Base-by-base conservation (phyloP, 1,140 invertebrate genomes). In the Ceratosolen fusciceps region DNA sequence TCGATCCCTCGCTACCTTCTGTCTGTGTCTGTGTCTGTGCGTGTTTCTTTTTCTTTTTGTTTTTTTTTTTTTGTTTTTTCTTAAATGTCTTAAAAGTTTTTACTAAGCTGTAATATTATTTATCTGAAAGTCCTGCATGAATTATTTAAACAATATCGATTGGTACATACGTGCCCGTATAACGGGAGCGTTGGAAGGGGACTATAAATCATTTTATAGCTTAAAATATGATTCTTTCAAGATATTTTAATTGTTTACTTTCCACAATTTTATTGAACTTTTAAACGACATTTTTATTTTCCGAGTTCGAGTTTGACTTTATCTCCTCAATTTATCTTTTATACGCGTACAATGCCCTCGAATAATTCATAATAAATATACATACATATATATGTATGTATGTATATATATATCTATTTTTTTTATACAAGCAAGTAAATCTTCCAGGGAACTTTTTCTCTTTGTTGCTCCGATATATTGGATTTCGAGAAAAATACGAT, bases 321-420 rank as follows among this genome's bases (percentile, higher is more conserved):
- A 58, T 58, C 54, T 58, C 24, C 1, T 60, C 29, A 16, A 60
- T 60, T 60, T 60, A 60, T 60, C 58, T 29, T 26, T 60, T 31
- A 16, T 34, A 31, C 58, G 29, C 58, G 58, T 31, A 31, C 14
- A 60, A 34, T 34, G 29, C 29, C 14, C 58, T 60, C 29, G 19
- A 60, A 60, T 8, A 65, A 65, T 65, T 65, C 34, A 65, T 3
- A 37, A 52, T n/a, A 72, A 72, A 37, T 52, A 34, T 54, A 52
- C 34, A 21, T 29, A 16, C 19, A 29, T 4, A 62, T n/a, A n/a
- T n/a, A n/a, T n/a, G n/a, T n/a, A n/a, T n/a, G n/a, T n/a, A n/a
- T n/a, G n/a, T n/a, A n/a, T n/a, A n/a, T n/a, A n/a, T n/a, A n/a
- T n/a, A n/a, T n/a, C n/a, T n/a, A n/a, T n/a, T n/a, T n/a, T n/a